phyloP scores from a whole-genome alignment of 2,888 invertebrate species.

The Belgica antarctica region DNA sequence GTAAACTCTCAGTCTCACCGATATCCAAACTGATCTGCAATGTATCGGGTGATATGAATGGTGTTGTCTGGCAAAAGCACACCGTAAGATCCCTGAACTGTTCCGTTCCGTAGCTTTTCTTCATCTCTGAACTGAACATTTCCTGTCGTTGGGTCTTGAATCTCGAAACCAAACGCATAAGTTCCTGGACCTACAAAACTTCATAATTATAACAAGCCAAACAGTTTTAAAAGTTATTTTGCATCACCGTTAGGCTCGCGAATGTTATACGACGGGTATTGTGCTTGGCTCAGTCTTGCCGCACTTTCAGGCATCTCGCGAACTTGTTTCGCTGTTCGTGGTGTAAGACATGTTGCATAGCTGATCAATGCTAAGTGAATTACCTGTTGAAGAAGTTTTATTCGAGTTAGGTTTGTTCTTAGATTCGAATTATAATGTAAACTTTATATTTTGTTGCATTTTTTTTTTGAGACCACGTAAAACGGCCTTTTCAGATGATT shows the following conservation, averaged over 20 bases:
- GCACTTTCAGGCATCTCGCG: constrained; percentile 22
- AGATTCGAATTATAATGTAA: not conserved
- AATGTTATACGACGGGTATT: constrained; percentile 54
- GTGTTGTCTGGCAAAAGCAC: constrained; percentile 65
- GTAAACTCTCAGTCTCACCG: constrained; percentile 56
- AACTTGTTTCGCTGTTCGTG: constrained; percentile 10
- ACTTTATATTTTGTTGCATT: not conserved
- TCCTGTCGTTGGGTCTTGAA: constrained; percentile 62
- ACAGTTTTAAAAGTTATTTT: constrained; percentile 38
- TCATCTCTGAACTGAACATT: constrained; percentile 72
- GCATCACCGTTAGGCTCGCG: constrained; percentile 51
- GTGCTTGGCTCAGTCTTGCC: constrained; percentile 49
- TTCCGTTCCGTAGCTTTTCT: constrained; percentile 67
- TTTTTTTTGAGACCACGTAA: not conserved
- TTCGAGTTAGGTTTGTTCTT: not conserved
- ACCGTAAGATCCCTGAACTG: constrained; percentile 71
- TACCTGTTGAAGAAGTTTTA: constrained; percentile 9
- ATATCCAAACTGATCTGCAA: constrained; percentile 67
- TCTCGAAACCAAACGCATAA: constrained; percentile 71
- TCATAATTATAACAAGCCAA: not conserved
- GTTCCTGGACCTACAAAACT: constrained; percentile 59
- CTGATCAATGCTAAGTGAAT: not conserved
- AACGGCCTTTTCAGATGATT: not conserved
- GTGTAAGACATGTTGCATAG: constrained; percentile 31
- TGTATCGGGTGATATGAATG: constrained; percentile 62